A percentile compares a stretch with the other conserved stretches of the same genome.
phyloP scores from a whole-genome alignment of 2,888 invertebrate genomes.

The Eledona agricola region DNA sequence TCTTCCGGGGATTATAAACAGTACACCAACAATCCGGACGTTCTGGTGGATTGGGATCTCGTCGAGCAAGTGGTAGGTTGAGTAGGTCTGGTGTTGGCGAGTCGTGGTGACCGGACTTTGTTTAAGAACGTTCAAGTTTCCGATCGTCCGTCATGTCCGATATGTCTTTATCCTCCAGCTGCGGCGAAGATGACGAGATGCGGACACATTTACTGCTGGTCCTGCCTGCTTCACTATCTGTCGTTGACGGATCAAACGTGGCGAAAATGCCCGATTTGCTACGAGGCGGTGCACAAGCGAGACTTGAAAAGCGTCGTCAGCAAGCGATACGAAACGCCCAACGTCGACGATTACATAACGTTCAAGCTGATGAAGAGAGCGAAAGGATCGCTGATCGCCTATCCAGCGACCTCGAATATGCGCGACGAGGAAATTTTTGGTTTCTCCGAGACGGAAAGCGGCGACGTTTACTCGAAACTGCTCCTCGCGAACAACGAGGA shows the following conservation, averaged over 20 bases:
- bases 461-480: conserved; percentile 77
- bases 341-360: conserved; percentile 73
- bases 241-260: conserved; percentile 84
- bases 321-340: conserved; percentile 65
- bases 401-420: conserved; percentile 63
- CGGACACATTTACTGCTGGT: conserved; percentile 96
- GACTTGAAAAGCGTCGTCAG: conserved; percentile 83
- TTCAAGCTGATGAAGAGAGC: conserved; percentile 82
- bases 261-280: conserved; percentile 93
- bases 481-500: conserved; percentile 76
- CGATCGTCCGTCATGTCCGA: conserved; percentile 83
- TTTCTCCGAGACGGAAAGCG: conserved; percentile 64
- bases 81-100: conserved; percentile 7
- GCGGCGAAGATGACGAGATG: conserved; percentile 93
- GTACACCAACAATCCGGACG: conserved; percentile 85
- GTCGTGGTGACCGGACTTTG: conserved; percentile 6
- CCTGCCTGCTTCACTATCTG: conserved; percentile 92
- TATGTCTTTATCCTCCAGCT: conserved; percentile 86
- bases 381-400: conserved; percentile 66
- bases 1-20: conserved; percentile 80
- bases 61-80: conserved; percentile 90
- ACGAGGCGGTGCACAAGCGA: conserved; percentile 78
- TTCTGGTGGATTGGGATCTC: conserved; percentile 88
- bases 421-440: conserved; percentile 57
- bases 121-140: conserved; percentile 70